These are phyloP conservation scores for Geodia barretti DNA, from an alignment of 37 sponge, comb jelly and placozoan genomes.

Conservation along the genomic window DNA sequence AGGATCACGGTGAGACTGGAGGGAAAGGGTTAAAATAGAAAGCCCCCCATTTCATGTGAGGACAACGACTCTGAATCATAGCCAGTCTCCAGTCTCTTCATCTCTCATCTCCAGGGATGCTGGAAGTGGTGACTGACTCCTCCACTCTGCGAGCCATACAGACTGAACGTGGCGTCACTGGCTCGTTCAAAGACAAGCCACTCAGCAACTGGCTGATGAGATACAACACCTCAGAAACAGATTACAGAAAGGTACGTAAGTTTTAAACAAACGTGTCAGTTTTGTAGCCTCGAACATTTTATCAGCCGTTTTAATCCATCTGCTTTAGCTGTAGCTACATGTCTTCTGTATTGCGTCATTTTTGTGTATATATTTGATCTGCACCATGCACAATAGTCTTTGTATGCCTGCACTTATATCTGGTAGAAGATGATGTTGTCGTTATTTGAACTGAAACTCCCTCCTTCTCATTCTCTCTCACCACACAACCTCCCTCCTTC, in stretches of 20 bases:
- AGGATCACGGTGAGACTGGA: constrained; percentile 73
- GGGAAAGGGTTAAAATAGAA: background rate
- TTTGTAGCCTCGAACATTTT: no score
- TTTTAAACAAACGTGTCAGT: no score
- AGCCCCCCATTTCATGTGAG: background rate
- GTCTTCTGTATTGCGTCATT: no score
- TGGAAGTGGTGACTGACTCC: constrained; percentile 78
- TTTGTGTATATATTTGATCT: no score
- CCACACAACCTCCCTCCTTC: no score
- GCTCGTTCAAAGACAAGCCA: constrained; percentile 85
- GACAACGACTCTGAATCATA: background rate
- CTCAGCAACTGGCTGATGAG: constrained; percentile 84
- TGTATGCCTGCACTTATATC: no score
- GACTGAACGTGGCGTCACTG: constrained; percentile 84
- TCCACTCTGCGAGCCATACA: constrained; percentile 87
- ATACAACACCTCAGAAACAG: constrained; percentile 81
- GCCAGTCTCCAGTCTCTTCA: background rate
- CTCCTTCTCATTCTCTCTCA: no score
- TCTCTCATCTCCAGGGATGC: constrained; percentile 46
- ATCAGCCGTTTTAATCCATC: no score
- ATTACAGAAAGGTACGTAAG: constrained; percentile 65
- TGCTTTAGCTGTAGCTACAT: no score
- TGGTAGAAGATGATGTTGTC: no score
- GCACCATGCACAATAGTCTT: no score
- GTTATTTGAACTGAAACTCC: no score